These are phyloP conservation scores for Idaea straminata DNA, from an alignment of 2,888 invertebrate species.

Conservation along the genomic window DNA sequence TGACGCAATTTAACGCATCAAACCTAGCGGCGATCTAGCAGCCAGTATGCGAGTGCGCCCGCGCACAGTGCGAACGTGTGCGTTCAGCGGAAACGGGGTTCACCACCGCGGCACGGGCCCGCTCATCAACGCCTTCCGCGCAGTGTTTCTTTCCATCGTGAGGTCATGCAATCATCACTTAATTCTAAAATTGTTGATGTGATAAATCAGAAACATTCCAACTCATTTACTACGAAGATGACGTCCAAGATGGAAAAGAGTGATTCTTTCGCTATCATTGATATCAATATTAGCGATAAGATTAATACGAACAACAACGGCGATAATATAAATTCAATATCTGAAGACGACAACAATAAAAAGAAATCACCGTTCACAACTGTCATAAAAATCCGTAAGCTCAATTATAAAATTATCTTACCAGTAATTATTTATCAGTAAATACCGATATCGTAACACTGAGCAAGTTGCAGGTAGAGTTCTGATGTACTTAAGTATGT, in stretches of 20 bases:
- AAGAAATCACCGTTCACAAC: conserved; percentile 51
- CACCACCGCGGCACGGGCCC: conserved; percentile 16
- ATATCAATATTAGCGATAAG: conserved; percentile 59
- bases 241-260: conserved; percentile 50
- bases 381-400: conserved; percentile 70
- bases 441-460: neutral
- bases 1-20: conserved; percentile 39
- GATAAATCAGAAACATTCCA: neutral
- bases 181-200: neutral
- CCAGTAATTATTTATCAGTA: neutral
- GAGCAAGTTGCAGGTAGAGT: too few species aligned
- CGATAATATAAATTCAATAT: conserved; percentile 15
- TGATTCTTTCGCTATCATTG: conserved; percentile 63
- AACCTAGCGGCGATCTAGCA: conserved; percentile 6
- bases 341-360: conserved; percentile 35
- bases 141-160: conserved; percentile 6
- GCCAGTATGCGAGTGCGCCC: conserved; percentile 38
- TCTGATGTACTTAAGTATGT: too few species aligned
- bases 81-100: conserved; percentile 37
- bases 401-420: conserved; percentile 8
- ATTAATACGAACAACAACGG: conserved; percentile 41
- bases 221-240: neutral
- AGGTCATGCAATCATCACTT: neutral
- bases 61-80: conserved; percentile 54
- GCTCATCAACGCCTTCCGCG: conserved; percentile 19